Conservation (phyloP, 2,113 vertebrate genomes). For the Gallinago jamesoni region DNA sequence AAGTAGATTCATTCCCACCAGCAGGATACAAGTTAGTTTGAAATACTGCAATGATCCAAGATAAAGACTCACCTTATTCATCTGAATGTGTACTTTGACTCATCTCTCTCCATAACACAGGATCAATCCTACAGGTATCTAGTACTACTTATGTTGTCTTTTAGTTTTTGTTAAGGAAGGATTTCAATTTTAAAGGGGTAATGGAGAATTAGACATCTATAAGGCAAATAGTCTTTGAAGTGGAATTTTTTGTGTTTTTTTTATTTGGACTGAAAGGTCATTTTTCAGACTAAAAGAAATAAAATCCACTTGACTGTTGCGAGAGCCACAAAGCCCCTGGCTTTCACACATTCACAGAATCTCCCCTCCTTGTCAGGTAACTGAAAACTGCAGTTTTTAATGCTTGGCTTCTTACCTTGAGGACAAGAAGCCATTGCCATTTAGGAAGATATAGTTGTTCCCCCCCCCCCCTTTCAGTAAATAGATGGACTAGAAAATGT, state of each 20-base stretch:
- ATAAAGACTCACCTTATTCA: not conserved
- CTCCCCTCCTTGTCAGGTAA: not conserved
- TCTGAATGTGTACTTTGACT: not conserved
- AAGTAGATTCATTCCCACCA: not conserved
- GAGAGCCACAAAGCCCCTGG: not conserved
- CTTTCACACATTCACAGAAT: not conserved
- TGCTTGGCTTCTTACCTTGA: not conserved
- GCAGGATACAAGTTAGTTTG: not conserved
- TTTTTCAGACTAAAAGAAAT: not conserved
- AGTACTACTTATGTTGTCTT: not conserved
- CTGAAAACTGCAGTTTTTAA: not conserved
- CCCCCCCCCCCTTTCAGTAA: not conserved
- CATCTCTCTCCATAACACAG: not conserved
- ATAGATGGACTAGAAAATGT: not conserved
- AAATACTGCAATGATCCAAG: not conserved
- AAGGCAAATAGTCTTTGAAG: not conserved
- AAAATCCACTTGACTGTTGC: not conserved
- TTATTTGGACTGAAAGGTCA: not conserved
- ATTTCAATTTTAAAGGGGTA: not conserved
- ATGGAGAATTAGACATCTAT: not conserved
- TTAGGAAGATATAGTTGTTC: not conserved
- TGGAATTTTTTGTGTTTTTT: not conserved
- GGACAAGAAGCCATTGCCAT: not conserved
- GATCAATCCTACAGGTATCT: not conserved
- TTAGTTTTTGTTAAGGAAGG: not conserved